Conservation (phyloP, 2,888 invertebrate species). For the Amphipoea oculea region DNA sequence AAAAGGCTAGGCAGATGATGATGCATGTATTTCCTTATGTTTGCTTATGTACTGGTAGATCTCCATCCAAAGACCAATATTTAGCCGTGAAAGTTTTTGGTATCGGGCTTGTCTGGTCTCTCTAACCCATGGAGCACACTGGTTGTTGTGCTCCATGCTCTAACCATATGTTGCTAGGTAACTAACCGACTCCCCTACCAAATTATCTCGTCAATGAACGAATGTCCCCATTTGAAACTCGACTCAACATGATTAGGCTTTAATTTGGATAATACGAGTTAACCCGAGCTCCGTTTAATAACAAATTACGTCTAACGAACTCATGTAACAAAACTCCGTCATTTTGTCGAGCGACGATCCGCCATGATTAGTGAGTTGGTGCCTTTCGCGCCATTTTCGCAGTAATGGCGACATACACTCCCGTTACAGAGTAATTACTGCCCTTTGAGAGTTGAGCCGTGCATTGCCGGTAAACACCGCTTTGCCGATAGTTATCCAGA, state of each 20-base stretch:
- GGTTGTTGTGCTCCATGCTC: too few species aligned
- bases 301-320: slow-evolving; percentile 65
- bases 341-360: slow-evolving; percentile 72
- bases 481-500: slow-evolving; percentile 65
- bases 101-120: neutral
- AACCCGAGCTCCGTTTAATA: slow-evolving; percentile 57
- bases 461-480: slow-evolving; percentile 74
- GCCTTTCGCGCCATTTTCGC: slow-evolving; percentile 71
- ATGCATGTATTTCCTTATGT: neutral
- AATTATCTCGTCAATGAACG: slow-evolving; percentile 48
- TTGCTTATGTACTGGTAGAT: neutral
- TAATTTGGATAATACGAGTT: slow-evolving; percentile 60
- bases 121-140: too few species aligned
- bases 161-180: slow-evolving; percentile 5
- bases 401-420: slow-evolving; percentile 80
- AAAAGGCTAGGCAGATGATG: too few species aligned
- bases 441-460: slow-evolving; percentile 81
- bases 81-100: neutral
- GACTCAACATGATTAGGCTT: slow-evolving; percentile 56
- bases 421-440: slow-evolving; percentile 76
- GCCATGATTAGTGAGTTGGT: slow-evolving; percentile 69
- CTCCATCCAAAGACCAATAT: neutral
- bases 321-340: slow-evolving; percentile 68
- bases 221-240: slow-evolving; percentile 47
- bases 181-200: slow-evolving; percentile 23